Evolutionary conservation across 1,140 invertebrate species (phyloP), one percentile per base, ranked within the genome.

Genomic region (Aphelenchoides fujianensis): DNA sequence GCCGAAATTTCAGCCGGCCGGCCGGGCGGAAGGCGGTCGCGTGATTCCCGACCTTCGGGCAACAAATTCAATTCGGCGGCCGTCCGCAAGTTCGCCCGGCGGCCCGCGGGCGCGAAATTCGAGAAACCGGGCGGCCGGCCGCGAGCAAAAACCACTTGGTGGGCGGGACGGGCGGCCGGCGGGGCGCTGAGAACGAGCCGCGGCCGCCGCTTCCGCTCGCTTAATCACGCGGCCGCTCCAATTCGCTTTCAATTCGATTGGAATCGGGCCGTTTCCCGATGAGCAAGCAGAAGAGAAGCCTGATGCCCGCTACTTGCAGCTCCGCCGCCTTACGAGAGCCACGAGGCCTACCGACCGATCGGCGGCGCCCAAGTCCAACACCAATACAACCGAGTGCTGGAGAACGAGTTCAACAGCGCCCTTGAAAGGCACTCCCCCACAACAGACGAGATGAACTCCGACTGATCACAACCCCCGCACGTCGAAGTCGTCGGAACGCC

Each of bases 311-410:
- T 59, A 59, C 19, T 5, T 59, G 28, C 19, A 59, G 55, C 55
- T 7, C 55, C 55, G 5, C 55, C 55, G 34, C 55, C 55, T 59
- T 59, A 59, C 55, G 55, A 59, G 34, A 30, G 5, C 19, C 23
- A 23, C 19, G 23, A 5, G 5, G 5, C 55, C 7, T 59, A 59
- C 55, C 55, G 55, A 59, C 5, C 55, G 5, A 5, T 59, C 5
- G 23, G 27, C 5, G 5, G 5, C 5, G 55, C 55, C 7, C 55
- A 59, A 16, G 5, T 59, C 5, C 55, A 59, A 59, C 55, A 59
- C 23, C 55, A 59, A 19, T 59, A 7, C 55, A 59, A 59, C 55
- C 28, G 55, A 59, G 19, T 59, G 5, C 5, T 59, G 55, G 55
- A 59, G 19, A 59, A 59, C 19, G 5, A 59, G 34, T 32, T 59